These are phyloP conservation scores for Ridgeia piscesae DNA, from an alignment of 1,140 invertebrate genomes.

Conservation along the genomic window DNA sequence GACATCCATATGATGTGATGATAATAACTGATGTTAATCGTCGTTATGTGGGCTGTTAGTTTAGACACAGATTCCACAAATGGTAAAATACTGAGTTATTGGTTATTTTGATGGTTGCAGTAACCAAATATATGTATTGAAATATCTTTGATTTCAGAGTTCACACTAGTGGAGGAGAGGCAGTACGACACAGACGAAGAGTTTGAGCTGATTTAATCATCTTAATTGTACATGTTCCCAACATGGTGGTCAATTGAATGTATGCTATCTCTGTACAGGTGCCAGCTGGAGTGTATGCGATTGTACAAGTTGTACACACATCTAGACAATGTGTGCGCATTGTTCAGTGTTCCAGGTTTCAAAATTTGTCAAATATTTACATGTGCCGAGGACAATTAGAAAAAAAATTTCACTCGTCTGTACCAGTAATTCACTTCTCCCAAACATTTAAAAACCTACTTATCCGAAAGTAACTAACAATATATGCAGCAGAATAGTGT, in stretches of 20 bases:
- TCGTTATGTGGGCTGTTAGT: neutral
- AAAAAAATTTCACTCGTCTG: no score
- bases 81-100: neutral
- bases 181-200: constrained; percentile 18
- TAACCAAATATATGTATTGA: no score
- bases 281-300: neutral
- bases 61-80: neutral
- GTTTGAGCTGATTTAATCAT: neutral
- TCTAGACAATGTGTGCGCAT: neutral
- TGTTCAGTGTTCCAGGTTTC: no score
- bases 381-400: no score
- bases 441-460: no score
- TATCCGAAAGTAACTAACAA: no score
- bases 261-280: neutral
- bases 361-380: no score
- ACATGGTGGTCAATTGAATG: neutral
- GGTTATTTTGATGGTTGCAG: neutral
- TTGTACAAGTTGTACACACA: neutral
- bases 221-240: neutral
- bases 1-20: no score
- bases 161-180: neutral
- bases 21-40: no score
- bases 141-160: neutral
- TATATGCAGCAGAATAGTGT: no score
- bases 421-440: no score